These are phyloP conservation scores for Bombyx mandarina DNA, from an alignment of 1,140 invertebrate genomes.

Conservation along the genomic window DNA sequence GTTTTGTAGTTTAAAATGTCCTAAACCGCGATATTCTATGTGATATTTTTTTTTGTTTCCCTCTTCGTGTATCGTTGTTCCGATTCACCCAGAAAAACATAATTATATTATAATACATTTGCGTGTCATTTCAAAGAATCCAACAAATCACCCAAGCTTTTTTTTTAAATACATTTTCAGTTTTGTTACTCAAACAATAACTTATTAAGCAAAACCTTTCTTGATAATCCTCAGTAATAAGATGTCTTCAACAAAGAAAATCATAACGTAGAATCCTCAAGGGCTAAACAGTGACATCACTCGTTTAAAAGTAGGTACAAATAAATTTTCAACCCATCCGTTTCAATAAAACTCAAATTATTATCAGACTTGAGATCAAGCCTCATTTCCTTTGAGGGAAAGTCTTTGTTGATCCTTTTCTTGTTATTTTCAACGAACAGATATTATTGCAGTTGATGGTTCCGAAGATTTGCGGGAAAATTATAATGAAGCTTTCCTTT, in stretches of 20 bases:
- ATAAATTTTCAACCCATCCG: conserved; percentile 18
- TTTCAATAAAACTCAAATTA: conserved; percentile 29
- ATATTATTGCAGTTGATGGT: conserved; percentile 21
- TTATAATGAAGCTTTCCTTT: conserved; percentile 17
- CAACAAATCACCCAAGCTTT: background rate
- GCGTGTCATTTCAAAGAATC: too few relatives aligned
- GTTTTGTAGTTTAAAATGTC: too few relatives aligned
- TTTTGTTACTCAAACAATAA: too few relatives aligned
- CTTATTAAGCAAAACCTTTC: too few relatives aligned
- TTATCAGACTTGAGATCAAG: conserved; percentile 22
- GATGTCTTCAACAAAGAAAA: conserved; percentile 1
- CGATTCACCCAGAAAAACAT: too few relatives aligned
- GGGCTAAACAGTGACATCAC: conserved; percentile 3
- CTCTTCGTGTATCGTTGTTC: background rate
- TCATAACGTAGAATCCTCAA: conserved; percentile 3
- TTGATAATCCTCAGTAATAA: background rate
- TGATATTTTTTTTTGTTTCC: background rate
- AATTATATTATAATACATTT: too few relatives aligned
- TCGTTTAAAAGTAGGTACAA: conserved; percentile 8
- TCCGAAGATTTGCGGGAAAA: conserved; percentile 19
- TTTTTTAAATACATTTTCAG: background rate
- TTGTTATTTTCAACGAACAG: conserved; percentile 23
- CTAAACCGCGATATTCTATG: background rate
- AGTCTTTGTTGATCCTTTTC: conserved; percentile 32
- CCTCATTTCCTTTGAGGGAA: conserved; percentile 30